phyloP scores from a whole-genome alignment of 2,888 invertebrate species.

The Lingula anatina region DNA sequence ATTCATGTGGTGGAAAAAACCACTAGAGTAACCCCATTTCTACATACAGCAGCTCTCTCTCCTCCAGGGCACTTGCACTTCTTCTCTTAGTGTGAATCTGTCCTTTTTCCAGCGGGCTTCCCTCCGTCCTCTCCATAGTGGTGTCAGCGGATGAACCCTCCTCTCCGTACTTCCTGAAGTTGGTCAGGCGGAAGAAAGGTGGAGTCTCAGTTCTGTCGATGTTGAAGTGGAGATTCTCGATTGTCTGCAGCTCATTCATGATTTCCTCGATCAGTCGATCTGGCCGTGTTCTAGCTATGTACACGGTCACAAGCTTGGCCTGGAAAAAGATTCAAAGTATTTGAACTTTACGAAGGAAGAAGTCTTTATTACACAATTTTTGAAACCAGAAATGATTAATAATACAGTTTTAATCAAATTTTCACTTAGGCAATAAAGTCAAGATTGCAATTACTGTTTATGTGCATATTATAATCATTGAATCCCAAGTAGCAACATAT shows the following conservation, averaged over 20 bases:
- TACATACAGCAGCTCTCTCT: no score
- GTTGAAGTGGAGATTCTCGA: slow-evolving; percentile 90
- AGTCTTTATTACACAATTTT: no score
- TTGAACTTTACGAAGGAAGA: background rate
- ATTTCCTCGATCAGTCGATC: slow-evolving; percentile 92
- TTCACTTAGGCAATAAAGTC: no score
- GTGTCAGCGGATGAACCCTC: slow-evolving; percentile 23
- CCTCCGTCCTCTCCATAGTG: slow-evolving; percentile 56
- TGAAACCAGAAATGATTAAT: no score
- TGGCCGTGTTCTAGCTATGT: slow-evolving; percentile 85
- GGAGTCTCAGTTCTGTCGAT: slow-evolving; percentile 97
- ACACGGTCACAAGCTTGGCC: slow-evolving; percentile 93
- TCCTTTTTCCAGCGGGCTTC: slow-evolving; percentile 67
- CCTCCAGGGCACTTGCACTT: no score
- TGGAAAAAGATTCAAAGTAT: slow-evolving; percentile 46
- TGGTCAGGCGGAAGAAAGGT: slow-evolving; percentile 89
- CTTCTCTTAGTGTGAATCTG: slow-evolving; percentile 93
- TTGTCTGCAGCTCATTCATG: slow-evolving; percentile 88
- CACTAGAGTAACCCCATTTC: no score
- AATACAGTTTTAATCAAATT: no score
- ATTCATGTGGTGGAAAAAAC: background rate
- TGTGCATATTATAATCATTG: no score
- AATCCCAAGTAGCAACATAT: background rate
- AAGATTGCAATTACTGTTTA: no score
- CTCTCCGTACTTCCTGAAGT: slow-evolving; percentile 34